Evolutionary conservation across 2,797 vertebrate genomes (phyloP).

Genomic region (Margarornis squamiger): DNA sequence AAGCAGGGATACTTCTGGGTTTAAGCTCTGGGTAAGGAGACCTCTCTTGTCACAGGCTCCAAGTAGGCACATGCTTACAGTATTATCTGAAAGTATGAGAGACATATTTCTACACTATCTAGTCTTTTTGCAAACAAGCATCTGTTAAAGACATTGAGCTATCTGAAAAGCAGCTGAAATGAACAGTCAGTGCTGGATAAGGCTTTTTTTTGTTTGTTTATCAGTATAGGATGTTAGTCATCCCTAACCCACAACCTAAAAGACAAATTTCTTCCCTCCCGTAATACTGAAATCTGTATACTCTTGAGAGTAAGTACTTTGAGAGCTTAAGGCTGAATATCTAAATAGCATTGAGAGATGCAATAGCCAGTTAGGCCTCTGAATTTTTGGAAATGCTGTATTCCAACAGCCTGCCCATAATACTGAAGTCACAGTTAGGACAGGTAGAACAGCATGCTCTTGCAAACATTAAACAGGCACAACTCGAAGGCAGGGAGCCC

Average conservation of each 20-base stretch:
- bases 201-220: not conserved
- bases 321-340: not conserved
- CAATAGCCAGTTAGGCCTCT: not conserved
- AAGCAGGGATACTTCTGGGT: not conserved
- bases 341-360: accelerated
- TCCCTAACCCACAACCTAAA: not conserved
- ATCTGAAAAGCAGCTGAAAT: not conserved
- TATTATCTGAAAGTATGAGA: not conserved
- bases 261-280: not conserved
- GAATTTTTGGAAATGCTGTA: not conserved
- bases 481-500: not conserved
- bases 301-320: not conserved
- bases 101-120: not conserved
- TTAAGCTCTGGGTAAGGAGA: not conserved
- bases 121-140: not conserved
- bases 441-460: not conserved
- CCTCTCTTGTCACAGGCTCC: not conserved
- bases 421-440: not conserved
- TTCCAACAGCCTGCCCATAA: not conserved
- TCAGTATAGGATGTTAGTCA: not conserved
- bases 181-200: not conserved
- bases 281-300: not conserved
- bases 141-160: not conserved
- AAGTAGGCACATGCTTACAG: not conserved
- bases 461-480: not conserved